Percentiles rank a stretch among this genome's conserved stretches.
phyloP scores from a whole-genome alignment of 2,888 invertebrate genomes.

The Lasiommata megera region DNA sequence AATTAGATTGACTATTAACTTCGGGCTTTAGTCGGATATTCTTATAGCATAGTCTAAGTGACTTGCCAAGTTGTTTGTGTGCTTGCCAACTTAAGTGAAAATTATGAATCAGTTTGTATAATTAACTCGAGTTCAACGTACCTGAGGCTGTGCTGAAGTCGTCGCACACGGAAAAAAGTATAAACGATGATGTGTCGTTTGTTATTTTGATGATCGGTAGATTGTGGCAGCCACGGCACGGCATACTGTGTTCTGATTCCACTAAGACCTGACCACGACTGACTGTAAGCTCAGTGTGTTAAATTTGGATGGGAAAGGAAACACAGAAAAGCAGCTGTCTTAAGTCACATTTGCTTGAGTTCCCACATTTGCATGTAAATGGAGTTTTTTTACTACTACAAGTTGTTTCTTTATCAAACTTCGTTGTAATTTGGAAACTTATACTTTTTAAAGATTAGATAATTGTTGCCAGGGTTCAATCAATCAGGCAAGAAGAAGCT shows the following conservation, averaged over 20 bases:
- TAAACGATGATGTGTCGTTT: conserved; percentile 24
- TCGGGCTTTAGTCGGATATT: no score
- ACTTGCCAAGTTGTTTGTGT: no score
- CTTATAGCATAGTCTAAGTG: no score
- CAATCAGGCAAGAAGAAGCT: no score
- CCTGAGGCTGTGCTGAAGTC: conserved; percentile 17
- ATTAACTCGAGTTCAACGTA: conserved; percentile 12
- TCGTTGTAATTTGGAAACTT: no score
- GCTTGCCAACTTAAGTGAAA: no score
- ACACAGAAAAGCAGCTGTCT: neutral
- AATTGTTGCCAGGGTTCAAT: no score
- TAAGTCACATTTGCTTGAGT: neutral
- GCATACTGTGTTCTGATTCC: conserved; percentile 14
- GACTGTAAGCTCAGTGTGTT: neutral
- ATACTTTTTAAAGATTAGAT: no score
- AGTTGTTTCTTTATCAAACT: no score
- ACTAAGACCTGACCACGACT: neutral
- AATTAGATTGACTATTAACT: no score
- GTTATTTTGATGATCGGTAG: conserved; percentile 27
- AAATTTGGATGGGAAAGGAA: neutral
- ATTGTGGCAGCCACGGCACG: conserved; percentile 18
- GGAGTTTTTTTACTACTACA: no score
- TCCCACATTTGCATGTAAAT: no score
- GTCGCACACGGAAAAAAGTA: conserved; percentile 23
- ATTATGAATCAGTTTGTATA: neutral